Base-by-base conservation (phyloP, 2,797 vertebrate species). In the Psittacula derbiana region DNA sequence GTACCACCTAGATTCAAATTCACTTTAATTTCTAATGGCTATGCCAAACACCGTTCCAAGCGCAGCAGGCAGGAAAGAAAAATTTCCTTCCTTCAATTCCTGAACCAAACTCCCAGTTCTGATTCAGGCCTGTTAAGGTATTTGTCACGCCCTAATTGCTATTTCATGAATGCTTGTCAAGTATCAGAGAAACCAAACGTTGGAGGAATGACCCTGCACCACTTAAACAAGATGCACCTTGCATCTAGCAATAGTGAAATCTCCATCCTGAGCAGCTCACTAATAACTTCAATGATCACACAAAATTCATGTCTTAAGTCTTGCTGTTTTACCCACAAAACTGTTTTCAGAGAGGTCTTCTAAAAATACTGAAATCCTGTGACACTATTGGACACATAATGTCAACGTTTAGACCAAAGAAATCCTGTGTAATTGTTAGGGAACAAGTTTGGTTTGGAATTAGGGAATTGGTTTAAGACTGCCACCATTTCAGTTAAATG, bases 301-400 rank as follows among this genome's bases (percentile, higher is more conserved):
- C 2, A 16, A n/a, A 80, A 73, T 27, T 11, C 40, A 25, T 0
- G 1, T 7, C 40, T 43, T 33, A 25, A 6, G 18, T 12, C 52
- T n/a, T 10, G 43, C 30, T 80, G 49, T 1, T 73, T 40, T 20
- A 38, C 8, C 27, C 52, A 24, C 19, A 47, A 15, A 82, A 19
- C 8, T 30, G 9, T 17, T 75, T 67, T n/a, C 21, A 7, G 33
- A 17, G 17, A 33, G 23, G 16, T 52, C 57, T 86, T 49, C 73
- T 43, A 8, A 28, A n/a, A 55, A 23, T 10, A 12, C 5, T 43
- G 76, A 17, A 24, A 7, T 7, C 41, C 27, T 38, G 4, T 24
- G 9, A 64, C 44, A 36, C 24, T 20, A 14, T 8, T 38, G 33
- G 30, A 44, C 9, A 47, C 85, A 67, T 40, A 74, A 27, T 24